Percentiles rank a stretch among this genome's conserved stretches.
Evolutionary conservation across 2,888 invertebrate genomes (phyloP).

Genomic region (Lutraria lutraria): DNA sequence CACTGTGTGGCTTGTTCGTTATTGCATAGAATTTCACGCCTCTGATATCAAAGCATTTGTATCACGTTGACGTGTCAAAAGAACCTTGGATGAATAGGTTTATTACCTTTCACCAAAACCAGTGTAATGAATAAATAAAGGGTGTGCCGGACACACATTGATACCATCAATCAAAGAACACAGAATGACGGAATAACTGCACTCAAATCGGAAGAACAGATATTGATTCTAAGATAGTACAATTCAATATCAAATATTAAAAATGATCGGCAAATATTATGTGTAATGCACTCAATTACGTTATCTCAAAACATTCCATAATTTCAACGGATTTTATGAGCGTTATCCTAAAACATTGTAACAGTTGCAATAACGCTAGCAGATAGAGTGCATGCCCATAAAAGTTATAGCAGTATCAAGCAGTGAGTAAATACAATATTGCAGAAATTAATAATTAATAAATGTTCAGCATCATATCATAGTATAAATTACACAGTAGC

Average conservation of each 20-base stretch:
- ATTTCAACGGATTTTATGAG: not conserved
- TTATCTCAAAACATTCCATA: not conserved
- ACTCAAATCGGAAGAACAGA: conserved; percentile 2
- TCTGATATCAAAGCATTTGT: not conserved
- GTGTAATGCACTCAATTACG: not conserved
- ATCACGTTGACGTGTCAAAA: not conserved
- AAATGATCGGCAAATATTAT: not conserved
- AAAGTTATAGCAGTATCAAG: too few species aligned
- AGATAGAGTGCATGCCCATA: too few species aligned
- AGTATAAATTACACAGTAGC: too few species aligned
- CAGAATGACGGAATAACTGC: not conserved
- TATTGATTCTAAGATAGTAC: not conserved
- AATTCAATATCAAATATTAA: not conserved
- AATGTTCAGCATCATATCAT: too few species aligned
- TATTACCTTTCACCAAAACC: not conserved
- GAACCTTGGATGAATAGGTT: not conserved
- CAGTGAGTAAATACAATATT: too few species aligned
- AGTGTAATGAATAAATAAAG: not conserved
- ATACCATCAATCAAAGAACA: not conserved
- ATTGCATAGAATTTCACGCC: too few species aligned
- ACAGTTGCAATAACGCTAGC: too few species aligned
- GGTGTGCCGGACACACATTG: not conserved
- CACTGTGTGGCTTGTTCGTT: too few species aligned
- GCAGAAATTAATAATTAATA: too few species aligned
- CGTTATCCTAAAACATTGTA: too few species aligned